Percentiles rank a stretch among this genome's conserved stretches.
Conservation (phyloP, 2,113 vertebrate species). For the Alces alces region DNA sequence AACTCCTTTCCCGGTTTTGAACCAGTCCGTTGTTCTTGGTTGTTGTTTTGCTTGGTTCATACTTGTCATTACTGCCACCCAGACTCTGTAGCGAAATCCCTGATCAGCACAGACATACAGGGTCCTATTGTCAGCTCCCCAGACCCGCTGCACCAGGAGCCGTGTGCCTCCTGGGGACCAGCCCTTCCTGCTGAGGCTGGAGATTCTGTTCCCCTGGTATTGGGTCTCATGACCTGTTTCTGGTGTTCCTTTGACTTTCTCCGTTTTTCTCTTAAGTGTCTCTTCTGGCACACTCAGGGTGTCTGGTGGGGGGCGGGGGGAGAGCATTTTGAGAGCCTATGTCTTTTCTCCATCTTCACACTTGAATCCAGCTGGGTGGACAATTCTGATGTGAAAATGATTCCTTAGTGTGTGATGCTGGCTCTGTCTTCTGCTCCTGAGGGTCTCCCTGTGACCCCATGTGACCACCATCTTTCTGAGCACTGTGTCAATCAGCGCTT, state of each 20-base stretch:
- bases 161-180: too few relatives aligned
- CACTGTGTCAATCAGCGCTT: too few relatives aligned
- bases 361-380: too few relatives aligned
- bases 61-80: neutral
- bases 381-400: neutral
- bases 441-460: neutral
- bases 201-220: too few relatives aligned
- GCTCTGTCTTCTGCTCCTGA: neutral
- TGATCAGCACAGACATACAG: neutral
- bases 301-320: neutral
- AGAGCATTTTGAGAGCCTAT: neutral
- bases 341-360: neutral
- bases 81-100: neutral
- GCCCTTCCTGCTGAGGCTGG: too few relatives aligned
- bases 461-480: neutral
- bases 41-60: neutral
- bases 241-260: neutral
- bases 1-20: neutral
- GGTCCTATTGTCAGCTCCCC: neutral
- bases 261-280: neutral
- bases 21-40: neutral
- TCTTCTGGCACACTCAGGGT: neutral
- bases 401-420: neutral
- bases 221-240: neutral
- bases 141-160: neutral